Conservation (phyloP, 2,113 vertebrate species). For the Thomomys bottae region DNA sequence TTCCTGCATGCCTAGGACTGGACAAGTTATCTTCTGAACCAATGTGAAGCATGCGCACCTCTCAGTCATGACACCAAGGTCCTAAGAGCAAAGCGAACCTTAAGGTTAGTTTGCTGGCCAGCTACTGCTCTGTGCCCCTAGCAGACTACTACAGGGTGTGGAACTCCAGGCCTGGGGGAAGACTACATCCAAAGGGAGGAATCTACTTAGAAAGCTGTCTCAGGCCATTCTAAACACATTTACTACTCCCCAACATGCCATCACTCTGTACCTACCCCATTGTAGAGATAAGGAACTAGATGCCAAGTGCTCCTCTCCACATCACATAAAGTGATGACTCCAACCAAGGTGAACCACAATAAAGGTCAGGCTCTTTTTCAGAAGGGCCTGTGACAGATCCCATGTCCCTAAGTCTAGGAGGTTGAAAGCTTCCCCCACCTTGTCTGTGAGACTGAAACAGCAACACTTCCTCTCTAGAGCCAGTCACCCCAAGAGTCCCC, state of each 20-base stretch:
- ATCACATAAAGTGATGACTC: fast-evolving
- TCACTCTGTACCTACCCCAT: no score
- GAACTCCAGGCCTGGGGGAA: not conserved
- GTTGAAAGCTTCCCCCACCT: not conserved
- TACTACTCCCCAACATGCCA: not conserved
- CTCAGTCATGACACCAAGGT: not conserved
- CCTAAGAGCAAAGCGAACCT: not conserved
- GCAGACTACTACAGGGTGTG: not conserved
- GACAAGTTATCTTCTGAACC: not conserved
- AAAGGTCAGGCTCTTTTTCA: not conserved
- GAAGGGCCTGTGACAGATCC: not conserved
- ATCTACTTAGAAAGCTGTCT: not conserved
- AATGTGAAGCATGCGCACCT: not conserved
- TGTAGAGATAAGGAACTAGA: not conserved
- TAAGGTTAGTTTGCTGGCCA: not conserved
- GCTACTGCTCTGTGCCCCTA: not conserved
- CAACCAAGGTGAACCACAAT: not conserved
- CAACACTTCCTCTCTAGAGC: not conserved
- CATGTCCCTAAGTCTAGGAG: fast-evolving
- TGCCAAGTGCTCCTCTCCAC: not conserved
- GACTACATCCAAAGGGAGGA: not conserved
- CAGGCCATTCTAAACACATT: not conserved
- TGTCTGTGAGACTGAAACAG: not conserved
- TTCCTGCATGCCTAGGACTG: not conserved
- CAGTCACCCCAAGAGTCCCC: not conserved